Percentiles rank a stretch among this genome's conserved stretches.
Conservation (phyloP, 2,797 vertebrate genomes). For the Diplodus sargus region DNA sequence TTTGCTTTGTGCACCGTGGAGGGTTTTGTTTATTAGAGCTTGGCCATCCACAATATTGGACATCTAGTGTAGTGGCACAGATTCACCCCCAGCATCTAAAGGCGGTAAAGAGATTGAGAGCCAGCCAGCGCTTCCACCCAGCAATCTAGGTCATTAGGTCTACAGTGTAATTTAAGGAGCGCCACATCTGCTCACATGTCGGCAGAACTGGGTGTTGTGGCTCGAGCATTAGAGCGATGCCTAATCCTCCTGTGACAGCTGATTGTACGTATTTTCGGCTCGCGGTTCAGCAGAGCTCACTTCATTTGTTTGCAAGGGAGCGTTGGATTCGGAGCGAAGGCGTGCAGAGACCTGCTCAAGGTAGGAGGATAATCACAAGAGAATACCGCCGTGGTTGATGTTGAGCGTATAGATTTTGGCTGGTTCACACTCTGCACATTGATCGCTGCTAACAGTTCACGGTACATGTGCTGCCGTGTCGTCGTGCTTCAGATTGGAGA, state of each 20-base stretch:
- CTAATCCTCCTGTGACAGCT: slow-evolving; percentile 74
- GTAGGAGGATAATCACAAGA: slow-evolving; percentile 20
- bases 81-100: slow-evolving; percentile 44
- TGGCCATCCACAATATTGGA: slow-evolving; percentile 14
- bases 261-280: slow-evolving; percentile 61
- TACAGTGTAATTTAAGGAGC: slow-evolving; percentile 80
- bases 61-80: slow-evolving; percentile 41
- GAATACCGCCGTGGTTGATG: background rate
- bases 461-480: background rate
- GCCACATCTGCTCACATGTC: slow-evolving; percentile 80
- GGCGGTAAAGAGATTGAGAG: slow-evolving; percentile 66
- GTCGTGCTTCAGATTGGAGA: slow-evolving; percentile 23
- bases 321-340: slow-evolving; percentile 7
- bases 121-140: slow-evolving; percentile 61
- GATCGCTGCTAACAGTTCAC: slow-evolving; percentile 1
- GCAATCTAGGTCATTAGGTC: slow-evolving; percentile 86
- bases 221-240: slow-evolving; percentile 62
- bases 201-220: slow-evolving; percentile 66
- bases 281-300: slow-evolving; percentile 31
- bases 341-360: background rate
- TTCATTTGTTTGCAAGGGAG: slow-evolving; percentile 44
- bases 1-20: background rate
- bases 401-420: background rate
- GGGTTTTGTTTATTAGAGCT: slow-evolving; percentile 9
- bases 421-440: slow-evolving; percentile 6